These are phyloP conservation scores for Latheticus oryzae DNA, from an alignment of 2,888 invertebrate species.

Conservation along the genomic window DNA sequence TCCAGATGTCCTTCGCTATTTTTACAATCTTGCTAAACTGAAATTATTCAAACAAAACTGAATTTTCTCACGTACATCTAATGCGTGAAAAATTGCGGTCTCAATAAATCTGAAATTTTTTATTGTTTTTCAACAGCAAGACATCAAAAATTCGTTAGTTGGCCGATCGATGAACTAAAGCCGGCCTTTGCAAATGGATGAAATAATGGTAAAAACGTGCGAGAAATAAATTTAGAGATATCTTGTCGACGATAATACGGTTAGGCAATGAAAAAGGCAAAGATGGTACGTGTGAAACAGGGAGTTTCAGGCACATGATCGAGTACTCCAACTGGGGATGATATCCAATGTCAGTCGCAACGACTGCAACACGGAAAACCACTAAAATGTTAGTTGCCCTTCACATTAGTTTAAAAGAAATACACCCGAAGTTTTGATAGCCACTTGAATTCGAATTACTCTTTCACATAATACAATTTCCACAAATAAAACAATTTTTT, in stretches of 20 bases:
- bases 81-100: not conserved
- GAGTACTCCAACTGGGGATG: conserved; percentile 51
- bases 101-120: conserved; percentile 2
- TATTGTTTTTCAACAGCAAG: conserved; percentile 2
- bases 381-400: conserved; percentile 52
- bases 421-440: conserved; percentile 16
- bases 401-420: conserved; percentile 33
- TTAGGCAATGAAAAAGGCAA: conserved; percentile 26
- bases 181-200: conserved; percentile 20
- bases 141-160: conserved; percentile 22
- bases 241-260: conserved; percentile 34
- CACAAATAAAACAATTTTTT: too few species aligned
- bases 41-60: conserved; percentile 1
- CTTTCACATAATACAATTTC: too few species aligned
- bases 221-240: conserved; percentile 37
- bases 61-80: not conserved
- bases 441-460: too few species aligned
- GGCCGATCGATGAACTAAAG: conserved; percentile 17
- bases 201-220: conserved; percentile 37
- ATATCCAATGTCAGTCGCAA: conserved; percentile 52
- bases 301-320: conserved; percentile 48
- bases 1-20: conserved; percentile 5
- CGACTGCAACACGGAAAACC: conserved; percentile 53
- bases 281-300: conserved; percentile 40
- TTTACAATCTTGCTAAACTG: not conserved